Base-by-base conservation (phyloP, 2,888 invertebrate genomes). In the Coenonympha arcania region DNA sequence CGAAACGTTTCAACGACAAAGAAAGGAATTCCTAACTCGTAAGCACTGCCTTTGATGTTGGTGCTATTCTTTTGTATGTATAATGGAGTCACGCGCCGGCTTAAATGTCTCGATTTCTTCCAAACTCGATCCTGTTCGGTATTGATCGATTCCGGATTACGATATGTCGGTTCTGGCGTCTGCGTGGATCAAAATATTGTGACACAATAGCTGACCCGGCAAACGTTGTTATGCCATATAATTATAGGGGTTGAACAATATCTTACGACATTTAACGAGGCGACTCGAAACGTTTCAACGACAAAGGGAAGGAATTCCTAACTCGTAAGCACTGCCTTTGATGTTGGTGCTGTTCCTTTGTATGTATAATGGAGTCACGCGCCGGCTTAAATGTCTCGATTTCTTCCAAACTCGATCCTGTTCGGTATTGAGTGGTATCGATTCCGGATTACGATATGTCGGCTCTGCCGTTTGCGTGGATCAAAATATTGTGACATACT, bases 71-170 rank as follows among this genome's bases (percentile, higher is more conserved):
- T 74, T 74, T 77, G 73, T 74, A 69, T 70, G 66, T 48, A 54
- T 56, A 58, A 56, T 56, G 54, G 56, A 77, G 78, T 79, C 79
- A 79, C 79, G 79, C 52, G 45, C 48, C 45, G 65, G 62, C 68
- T 73, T 76, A 76, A 78, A 78, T 67, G 71, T 71, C 69, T 71
- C 75, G 73, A 75, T 71, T 71, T 66, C 67, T 60, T 63, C 65
- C 64, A 65, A 69, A 73, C 69, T 73, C 73, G 68, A 76, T 75
- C 66, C 69, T 64, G 66, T 69, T 68, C 64, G n/a, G 64, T 66
- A 68, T 70, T 66, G 65, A 68, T 75, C 66, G 73, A 71, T 70
- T 68, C 62, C 56, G 61, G 68, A 68, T 73, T 58, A 52, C 41
- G 40, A n/a, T n/a, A n/a, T n/a, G 26, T 41, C 16, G 26, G 24